Percentiles rank a stretch among this genome's conserved stretches.
phyloP scores from a whole-genome alignment of 2,113 vertebrate species.

The Protobothrops flavoviridis region DNA sequence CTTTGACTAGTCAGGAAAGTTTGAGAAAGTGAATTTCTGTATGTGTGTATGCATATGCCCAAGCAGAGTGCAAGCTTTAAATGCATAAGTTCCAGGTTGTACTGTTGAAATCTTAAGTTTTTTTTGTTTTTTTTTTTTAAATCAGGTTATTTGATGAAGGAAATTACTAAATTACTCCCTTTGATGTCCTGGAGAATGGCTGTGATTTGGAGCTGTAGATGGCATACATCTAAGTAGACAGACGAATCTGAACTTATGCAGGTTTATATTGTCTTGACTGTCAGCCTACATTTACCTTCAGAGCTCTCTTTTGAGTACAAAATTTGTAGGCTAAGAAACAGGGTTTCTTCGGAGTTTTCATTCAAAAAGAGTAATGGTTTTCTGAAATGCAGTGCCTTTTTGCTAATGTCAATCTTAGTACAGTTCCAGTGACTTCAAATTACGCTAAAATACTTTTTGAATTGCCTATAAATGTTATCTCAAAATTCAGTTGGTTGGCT shows the following conservation, averaged over 20 bases:
- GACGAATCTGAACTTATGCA: neutral
- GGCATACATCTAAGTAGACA: neutral
- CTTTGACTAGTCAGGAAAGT: neutral
- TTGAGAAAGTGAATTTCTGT: neutral
- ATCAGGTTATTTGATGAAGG: neutral
- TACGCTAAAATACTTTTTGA: neutral
- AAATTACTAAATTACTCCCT: neutral
- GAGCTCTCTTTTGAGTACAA: neutral
- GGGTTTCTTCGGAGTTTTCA: neutral
- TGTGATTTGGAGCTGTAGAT: neutral
- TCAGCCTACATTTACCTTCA: neutral
- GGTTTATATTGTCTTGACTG: neutral
- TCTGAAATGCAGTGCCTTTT: neutral
- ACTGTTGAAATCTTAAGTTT: neutral
- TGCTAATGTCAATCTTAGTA: neutral
- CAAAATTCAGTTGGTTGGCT: neutral
- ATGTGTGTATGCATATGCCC: neutral
- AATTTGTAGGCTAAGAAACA: neutral
- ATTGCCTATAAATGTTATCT: neutral
- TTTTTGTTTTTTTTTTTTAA: neutral
- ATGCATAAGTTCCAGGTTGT: neutral
- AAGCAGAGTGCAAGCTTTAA: neutral
- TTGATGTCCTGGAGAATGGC: neutral
- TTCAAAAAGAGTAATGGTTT: neutral
- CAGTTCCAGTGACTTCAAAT: neutral